Percentiles rank a stretch among this genome's conserved stretches.
phyloP scores from a whole-genome alignment of 2,888 invertebrate genomes.

The Schrankia costaestrigalis region DNA sequence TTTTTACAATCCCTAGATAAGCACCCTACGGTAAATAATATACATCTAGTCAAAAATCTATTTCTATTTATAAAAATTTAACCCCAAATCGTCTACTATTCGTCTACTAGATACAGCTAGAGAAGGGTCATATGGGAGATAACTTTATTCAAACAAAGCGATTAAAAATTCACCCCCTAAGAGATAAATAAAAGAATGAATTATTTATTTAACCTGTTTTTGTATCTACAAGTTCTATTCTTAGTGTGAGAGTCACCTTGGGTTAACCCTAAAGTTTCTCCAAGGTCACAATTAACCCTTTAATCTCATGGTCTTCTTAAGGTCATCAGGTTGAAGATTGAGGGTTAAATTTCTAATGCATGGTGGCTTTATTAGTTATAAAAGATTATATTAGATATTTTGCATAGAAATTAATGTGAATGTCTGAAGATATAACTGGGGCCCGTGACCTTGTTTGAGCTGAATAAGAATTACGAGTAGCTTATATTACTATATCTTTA shows the following conservation, averaged over 20 bases:
- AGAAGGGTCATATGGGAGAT: conserved; percentile 1
- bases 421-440: no score
- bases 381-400: background rate
- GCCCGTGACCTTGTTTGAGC: no score
- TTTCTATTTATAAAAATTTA: conserved; percentile 1
- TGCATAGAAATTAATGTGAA: background rate
- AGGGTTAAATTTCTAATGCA: conserved; percentile 2
- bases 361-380: background rate
- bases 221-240: conserved; percentile 18
- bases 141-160: conserved; percentile 14
- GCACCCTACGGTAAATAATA: no score
- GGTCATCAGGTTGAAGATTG: conserved; percentile 10
- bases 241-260: conserved; percentile 31
- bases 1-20: no score
- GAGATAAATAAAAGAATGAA: conserved; percentile 10
- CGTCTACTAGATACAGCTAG: conserved; percentile 1
- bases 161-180: conserved; percentile 33
- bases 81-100: conserved; percentile 3
- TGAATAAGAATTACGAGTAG: no score
- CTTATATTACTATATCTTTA: no score
- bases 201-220: conserved; percentile 24
- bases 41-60: background rate
- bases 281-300: conserved; percentile 19
- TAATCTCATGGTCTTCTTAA: conserved; percentile 11
- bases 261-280: background rate